Conservation (phyloP, 2,888 invertebrate genomes). For the Apamea anceps region DNA sequence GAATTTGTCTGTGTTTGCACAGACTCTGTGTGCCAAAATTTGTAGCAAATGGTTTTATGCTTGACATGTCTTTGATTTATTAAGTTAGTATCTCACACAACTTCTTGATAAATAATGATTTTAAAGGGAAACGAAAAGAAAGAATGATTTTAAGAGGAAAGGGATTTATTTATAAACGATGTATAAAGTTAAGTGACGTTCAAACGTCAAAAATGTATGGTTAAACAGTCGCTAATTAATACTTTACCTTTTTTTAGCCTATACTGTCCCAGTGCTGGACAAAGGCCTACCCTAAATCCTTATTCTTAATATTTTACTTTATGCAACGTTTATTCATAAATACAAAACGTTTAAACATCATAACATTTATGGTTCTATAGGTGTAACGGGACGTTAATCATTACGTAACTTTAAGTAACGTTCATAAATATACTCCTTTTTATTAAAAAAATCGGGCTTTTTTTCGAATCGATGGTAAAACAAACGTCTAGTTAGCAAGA, state of each 20-base stretch:
- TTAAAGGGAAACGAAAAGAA: too few species aligned
- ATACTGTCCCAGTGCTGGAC: too few species aligned
- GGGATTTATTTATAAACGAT: neutral
- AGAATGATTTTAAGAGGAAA: neutral
- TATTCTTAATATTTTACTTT: too few species aligned
- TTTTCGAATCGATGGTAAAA: neutral
- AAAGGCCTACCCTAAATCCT: too few species aligned
- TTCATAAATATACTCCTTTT: neutral
- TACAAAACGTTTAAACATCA: neutral
- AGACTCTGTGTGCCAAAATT: neutral
- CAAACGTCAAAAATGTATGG: too few species aligned
- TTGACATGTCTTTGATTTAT: neutral
- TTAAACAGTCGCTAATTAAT: too few species aligned
- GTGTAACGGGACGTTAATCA: neutral
- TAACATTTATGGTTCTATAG: neutral
- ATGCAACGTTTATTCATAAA: too few species aligned
- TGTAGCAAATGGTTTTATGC: conserved; percentile 1
- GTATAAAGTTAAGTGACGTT: too few species aligned
- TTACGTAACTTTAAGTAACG: neutral
- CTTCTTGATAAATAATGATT: neutral
- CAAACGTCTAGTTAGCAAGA: neutral
- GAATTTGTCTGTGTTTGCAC: conserved; percentile 3
- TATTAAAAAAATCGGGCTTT: neutral
- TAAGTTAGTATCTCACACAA: neutral
- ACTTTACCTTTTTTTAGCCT: too few species aligned